Percentiles rank a stretch among this genome's conserved stretches.
Conservation (phyloP, 2,113 vertebrate species). For the Pan troglodytes region DNA sequence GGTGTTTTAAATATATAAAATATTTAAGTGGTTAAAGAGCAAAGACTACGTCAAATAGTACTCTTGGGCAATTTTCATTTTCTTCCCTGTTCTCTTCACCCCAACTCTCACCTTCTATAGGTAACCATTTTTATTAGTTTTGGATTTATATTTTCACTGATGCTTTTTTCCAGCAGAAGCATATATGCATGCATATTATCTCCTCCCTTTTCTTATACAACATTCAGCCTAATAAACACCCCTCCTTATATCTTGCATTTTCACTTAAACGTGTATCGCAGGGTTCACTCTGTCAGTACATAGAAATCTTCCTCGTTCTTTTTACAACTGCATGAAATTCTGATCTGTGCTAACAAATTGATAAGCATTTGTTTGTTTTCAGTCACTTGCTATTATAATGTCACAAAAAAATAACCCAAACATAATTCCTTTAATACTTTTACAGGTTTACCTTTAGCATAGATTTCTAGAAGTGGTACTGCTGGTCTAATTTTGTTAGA, state of each 20-base stretch:
- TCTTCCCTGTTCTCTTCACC: not conserved
- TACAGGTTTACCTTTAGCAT: not conserved
- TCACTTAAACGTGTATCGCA: not conserved
- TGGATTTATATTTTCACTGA: not conserved
- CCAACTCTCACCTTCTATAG: not conserved
- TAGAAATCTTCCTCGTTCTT: not conserved
- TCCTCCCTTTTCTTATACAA: not conserved
- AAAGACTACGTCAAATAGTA: not conserved
- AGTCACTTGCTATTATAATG: not conserved
- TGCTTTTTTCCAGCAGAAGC: not conserved
- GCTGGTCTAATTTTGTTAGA: not conserved
- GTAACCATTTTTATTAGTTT: constrained; percentile 34
- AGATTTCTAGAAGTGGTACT: not conserved
- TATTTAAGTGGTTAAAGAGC: not conserved
- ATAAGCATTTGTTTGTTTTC: not conserved
- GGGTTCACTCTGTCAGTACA: not conserved
- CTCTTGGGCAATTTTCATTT: not conserved
- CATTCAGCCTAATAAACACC: not conserved
- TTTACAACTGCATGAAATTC: no score
- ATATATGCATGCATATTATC: not conserved
- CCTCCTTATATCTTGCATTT: not conserved
- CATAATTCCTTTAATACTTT: not conserved
- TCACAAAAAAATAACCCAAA: not conserved
- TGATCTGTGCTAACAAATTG: not conserved
- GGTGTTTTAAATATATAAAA: not conserved